Conservation (phyloP, 2,888 invertebrate genomes). For the Cataglyphis altisquamis region DNA sequence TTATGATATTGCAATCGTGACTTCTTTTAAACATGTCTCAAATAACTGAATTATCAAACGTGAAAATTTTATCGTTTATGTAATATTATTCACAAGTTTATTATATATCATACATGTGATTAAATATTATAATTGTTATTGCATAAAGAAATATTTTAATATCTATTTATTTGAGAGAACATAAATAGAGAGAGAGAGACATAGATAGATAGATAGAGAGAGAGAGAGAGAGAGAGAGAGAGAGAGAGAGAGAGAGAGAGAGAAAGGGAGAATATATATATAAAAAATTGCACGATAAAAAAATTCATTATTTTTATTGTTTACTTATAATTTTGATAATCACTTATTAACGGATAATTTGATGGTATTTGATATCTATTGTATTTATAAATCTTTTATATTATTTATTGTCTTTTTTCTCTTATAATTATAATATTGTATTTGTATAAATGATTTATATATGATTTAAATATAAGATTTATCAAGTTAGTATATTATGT, state of each 20-base stretch:
- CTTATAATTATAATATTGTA: background rate
- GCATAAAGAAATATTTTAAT: background rate
- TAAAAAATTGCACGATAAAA: background rate
- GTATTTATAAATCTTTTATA: background rate
- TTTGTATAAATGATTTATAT: background rate
- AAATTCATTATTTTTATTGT: background rate
- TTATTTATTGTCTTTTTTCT: background rate
- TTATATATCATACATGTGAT: background rate
- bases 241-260: no score
- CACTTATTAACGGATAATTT: background rate
- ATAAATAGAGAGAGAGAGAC: no score
- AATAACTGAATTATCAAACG: background rate
- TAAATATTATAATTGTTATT: background rate
- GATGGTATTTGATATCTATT: background rate
- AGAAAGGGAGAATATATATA: background rate
- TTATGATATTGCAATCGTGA: background rate
- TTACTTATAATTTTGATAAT: background rate
- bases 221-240: no score
- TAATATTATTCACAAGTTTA: background rate
- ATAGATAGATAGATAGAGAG: no score
- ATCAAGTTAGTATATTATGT: background rate
- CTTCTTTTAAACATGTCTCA: background rate
- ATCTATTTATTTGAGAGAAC: background rate
- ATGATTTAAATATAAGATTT: background rate
- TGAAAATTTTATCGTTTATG: slow-evolving; percentile 1